A percentile compares a stretch with the other conserved stretches of the same genome.
Evolutionary conservation across 2,113 vertebrate species (phyloP).

Genomic region (Campylorhamphus procurvoides): DNA sequence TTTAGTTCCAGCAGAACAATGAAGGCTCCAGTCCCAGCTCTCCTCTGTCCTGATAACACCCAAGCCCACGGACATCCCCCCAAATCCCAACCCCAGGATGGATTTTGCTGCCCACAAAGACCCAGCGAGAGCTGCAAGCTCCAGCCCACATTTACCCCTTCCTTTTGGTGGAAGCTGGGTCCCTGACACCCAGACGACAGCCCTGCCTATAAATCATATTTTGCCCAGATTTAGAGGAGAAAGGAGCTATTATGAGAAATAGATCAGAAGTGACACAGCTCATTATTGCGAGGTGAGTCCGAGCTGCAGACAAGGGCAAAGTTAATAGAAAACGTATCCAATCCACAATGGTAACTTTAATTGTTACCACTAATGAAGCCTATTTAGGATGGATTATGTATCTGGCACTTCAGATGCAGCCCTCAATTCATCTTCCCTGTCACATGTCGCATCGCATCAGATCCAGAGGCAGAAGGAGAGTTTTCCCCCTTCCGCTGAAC

Average conservation of each 20-base stretch:
- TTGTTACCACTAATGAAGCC: conserved; percentile 68
- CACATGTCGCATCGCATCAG: conserved; percentile 35
- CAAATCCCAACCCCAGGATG: background rate
- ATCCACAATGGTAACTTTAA: conserved; percentile 63
- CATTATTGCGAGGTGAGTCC: conserved; percentile 32
- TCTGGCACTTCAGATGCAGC: conserved; percentile 54
- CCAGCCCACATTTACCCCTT: background rate
- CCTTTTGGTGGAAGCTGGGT: rapidly evolving
- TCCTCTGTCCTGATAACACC: background rate
- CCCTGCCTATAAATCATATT: conserved; percentile 37
- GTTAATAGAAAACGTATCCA: conserved; percentile 62
- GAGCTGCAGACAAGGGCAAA: conserved; percentile 62
- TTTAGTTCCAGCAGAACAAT: rapidly evolving
- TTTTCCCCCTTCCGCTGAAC: background rate
- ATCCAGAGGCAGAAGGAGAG: background rate
- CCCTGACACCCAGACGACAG: background rate
- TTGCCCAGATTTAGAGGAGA: conserved; percentile 39
- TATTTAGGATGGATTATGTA: conserved; percentile 65
- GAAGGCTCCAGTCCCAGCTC: background rate
- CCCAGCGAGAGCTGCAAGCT: background rate
- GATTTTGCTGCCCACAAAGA: background rate
- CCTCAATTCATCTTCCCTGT: conserved; percentile 35
- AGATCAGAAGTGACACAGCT: conserved; percentile 68
- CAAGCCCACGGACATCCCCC: rapidly evolving
- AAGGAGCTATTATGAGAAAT: conserved; percentile 35